Conservation (phyloP, 2,113 vertebrate species). For the Psammodynastes pulverulentus region DNA sequence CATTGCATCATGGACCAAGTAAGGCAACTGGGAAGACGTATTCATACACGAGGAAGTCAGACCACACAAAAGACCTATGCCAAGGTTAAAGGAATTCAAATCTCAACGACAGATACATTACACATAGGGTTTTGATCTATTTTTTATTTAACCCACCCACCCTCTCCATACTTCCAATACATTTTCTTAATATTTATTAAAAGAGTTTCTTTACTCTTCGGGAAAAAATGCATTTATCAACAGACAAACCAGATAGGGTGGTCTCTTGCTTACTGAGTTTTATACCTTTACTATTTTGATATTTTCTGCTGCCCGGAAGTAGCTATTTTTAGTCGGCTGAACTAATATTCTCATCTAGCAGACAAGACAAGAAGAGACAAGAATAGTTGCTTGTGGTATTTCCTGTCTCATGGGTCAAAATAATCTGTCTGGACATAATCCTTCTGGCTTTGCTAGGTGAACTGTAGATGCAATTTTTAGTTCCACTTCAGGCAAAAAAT, state of each 20-base stretch:
- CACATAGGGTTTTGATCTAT: background rate
- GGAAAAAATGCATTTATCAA: background rate
- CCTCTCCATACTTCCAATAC: background rate
- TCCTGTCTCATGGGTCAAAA: background rate
- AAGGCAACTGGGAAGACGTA: background rate
- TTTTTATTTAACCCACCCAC: background rate
- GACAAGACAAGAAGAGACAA: background rate
- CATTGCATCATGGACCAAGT: slow-evolving; percentile 6
- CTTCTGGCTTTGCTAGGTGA: background rate
- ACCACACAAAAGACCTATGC: background rate
- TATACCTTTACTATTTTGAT: background rate
- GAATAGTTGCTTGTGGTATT: background rate
- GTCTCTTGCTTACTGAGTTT: background rate
- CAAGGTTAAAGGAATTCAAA: background rate
- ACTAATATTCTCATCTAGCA: background rate
- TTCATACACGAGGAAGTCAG: background rate
- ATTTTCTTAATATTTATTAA: background rate
- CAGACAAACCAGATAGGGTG: background rate
- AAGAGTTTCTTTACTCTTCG: background rate
- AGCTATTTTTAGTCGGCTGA: background rate
- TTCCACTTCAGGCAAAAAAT: background rate
- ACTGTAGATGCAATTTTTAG: background rate
- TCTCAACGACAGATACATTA: background rate
- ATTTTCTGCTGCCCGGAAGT: background rate
- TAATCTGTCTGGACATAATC: background rate